Conservation (phyloP, 1,140 invertebrate species). For the Drosophila navojoa region DNA sequence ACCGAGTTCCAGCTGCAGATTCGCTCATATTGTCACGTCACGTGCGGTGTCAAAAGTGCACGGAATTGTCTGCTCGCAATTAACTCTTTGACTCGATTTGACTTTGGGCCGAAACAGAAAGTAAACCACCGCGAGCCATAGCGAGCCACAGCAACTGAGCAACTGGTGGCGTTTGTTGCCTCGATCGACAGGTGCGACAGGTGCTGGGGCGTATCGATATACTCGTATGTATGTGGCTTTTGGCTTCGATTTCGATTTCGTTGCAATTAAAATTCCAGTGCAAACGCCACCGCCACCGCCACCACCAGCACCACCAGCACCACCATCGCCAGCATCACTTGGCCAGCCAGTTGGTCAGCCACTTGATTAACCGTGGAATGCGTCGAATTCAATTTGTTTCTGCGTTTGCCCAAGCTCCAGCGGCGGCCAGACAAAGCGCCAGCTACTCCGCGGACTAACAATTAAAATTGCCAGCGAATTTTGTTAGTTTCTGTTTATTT, state of each 20-base stretch:
- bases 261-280: slow-evolving; percentile 77
- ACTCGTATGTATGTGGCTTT: slow-evolving; percentile 48
- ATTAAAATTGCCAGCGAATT: slow-evolving; percentile 64
- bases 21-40: slow-evolving; percentile 70
- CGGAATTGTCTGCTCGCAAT: slow-evolving; percentile 65
- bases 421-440: slow-evolving; percentile 44
- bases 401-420: slow-evolving; percentile 48
- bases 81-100: slow-evolving; percentile 79
- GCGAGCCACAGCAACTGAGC: neutral
- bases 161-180: slow-evolving; percentile 45
- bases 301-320: slow-evolving; percentile 14
- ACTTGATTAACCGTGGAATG: slow-evolving; percentile 62
- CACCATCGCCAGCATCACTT: neutral
- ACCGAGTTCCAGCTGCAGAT: neutral
- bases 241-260: slow-evolving; percentile 59
- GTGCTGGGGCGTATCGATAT: slow-evolving; percentile 19
- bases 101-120: slow-evolving; percentile 57
- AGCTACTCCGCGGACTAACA: slow-evolving; percentile 43
- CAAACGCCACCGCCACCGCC: slow-evolving; percentile 24
- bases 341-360: slow-evolving; percentile 33
- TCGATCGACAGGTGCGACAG: slow-evolving; percentile 44
- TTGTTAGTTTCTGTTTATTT: slow-evolving; percentile 19
- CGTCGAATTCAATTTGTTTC: slow-evolving; percentile 71
- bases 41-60: slow-evolving; percentile 74
- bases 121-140: slow-evolving; percentile 16